phyloP scores from a whole-genome alignment of 2,113 vertebrate species.

The Oncorhynchus tshawytscha region DNA sequence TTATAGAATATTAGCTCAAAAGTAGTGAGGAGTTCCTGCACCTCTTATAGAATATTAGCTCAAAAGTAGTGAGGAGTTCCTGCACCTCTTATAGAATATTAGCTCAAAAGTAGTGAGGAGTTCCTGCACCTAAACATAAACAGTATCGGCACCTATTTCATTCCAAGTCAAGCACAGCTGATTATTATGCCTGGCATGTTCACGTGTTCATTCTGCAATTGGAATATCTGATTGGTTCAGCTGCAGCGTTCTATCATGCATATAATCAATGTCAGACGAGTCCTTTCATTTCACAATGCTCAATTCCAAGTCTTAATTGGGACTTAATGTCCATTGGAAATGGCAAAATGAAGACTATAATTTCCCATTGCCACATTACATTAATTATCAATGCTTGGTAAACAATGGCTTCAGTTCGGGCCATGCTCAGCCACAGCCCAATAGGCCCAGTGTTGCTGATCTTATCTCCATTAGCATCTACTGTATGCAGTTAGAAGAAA shows the following conservation, averaged over 20 bases:
- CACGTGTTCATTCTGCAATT: slow-evolving; percentile 24
- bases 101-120: too few species aligned
- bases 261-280: slow-evolving; percentile 54
- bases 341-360: slow-evolving; percentile 59
- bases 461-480: slow-evolving; percentile 57
- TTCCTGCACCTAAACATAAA: too few species aligned
- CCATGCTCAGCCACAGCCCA: slow-evolving; percentile 26
- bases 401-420: slow-evolving; percentile 54
- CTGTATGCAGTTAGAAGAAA: slow-evolving; percentile 59
- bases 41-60: too few species aligned
- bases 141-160: slow-evolving; percentile 3
- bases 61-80: too few species aligned
- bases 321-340: slow-evolving; percentile 67
- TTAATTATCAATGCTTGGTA: slow-evolving; percentile 61
- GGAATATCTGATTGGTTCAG: slow-evolving; percentile 16
- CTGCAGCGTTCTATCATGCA: slow-evolving; percentile 29
- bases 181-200: slow-evolving; percentile 13
- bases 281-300: slow-evolving; percentile 55
- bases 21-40: too few species aligned
- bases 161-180: slow-evolving; percentile 51
- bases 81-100: too few species aligned
- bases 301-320: slow-evolving; percentile 68
- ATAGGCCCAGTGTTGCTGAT: slow-evolving; percentile 37
- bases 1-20: too few species aligned
- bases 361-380: slow-evolving; percentile 59